A percentile compares a stretch with the other conserved stretches of the same genome.
Evolutionary conservation across 2,113 vertebrate genomes (phyloP).

Genomic region (Oncorhynchus masou): DNA sequence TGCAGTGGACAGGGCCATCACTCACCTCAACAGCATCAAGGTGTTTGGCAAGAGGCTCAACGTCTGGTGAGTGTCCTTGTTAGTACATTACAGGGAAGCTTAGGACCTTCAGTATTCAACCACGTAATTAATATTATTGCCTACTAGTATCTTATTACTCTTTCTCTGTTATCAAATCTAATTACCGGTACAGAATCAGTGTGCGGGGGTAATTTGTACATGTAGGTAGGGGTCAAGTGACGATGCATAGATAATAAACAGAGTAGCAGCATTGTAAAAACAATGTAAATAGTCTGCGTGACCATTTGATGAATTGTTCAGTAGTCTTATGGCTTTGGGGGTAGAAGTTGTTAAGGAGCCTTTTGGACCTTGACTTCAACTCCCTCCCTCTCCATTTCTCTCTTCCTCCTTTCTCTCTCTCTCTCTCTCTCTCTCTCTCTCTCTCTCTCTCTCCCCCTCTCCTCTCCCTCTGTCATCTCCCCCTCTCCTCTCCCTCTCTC

Average conservation of each 20-base stretch:
- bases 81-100: not conserved
- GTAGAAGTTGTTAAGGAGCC: not conserved
- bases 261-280: too few relatives aligned
- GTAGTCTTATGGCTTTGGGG: too few relatives aligned
- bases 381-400: not conserved
- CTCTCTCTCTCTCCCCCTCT: too few relatives aligned
- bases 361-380: not conserved
- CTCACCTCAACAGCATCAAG: slow-evolving; percentile 96
- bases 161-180: not conserved
- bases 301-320: too few relatives aligned
- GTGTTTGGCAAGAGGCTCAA: slow-evolving; percentile 90
- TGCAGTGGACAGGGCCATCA: slow-evolving; percentile 94
- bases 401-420: not conserved
- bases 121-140: too few relatives aligned
- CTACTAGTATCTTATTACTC: not conserved
- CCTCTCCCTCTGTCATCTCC: not conserved
- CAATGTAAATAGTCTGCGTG: too few relatives aligned
- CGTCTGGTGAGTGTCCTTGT: not conserved
- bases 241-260: too few relatives aligned
- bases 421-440: not conserved
- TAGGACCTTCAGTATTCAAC: not conserved
- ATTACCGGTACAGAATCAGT: too few relatives aligned
- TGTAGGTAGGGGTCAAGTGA: too few relatives aligned
- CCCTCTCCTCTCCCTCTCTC: too few relatives aligned
- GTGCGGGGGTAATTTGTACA: too few relatives aligned